Conservation (phyloP, 2,113 vertebrate genomes). For the Datnioides undecimradiatus region DNA sequence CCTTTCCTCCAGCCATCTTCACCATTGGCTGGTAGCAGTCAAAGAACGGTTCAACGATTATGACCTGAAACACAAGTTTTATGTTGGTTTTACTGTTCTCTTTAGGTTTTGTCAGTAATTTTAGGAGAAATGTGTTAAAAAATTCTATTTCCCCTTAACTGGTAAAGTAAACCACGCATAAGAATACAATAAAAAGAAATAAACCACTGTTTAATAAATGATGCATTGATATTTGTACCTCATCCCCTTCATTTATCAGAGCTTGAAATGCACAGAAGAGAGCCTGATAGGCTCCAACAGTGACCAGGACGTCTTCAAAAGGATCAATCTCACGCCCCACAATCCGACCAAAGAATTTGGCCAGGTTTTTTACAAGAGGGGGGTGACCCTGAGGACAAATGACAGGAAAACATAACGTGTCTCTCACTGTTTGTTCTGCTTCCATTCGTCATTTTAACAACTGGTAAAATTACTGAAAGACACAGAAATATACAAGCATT, state of each 20-base stretch:
- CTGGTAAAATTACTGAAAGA: not conserved
- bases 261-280: conserved; percentile 94
- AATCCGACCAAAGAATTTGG: conserved; percentile 89
- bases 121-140: no score
- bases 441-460: not conserved
- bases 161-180: no score
- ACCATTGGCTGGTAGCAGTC: conserved; percentile 96
- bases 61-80: conserved; percentile 85
- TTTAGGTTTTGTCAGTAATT: no score
- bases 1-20: conserved; percentile 90
- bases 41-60: conserved; percentile 95
- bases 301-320: conserved; percentile 89
- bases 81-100: not conserved
- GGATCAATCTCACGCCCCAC: conserved; percentile 88
- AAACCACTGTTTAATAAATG: no score
- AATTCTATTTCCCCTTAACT: no score
- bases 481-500: not conserved
- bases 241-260: conserved; percentile 91
- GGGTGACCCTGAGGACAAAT: conserved; percentile 89
- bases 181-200: no score
- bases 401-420: not conserved
- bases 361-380: conserved; percentile 88
- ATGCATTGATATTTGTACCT: conserved; percentile 82
- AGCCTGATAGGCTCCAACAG: conserved; percentile 93
- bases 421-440: not conserved